Conservation (phyloP, 2,113 vertebrate species). For the Vireo altiloquus region DNA sequence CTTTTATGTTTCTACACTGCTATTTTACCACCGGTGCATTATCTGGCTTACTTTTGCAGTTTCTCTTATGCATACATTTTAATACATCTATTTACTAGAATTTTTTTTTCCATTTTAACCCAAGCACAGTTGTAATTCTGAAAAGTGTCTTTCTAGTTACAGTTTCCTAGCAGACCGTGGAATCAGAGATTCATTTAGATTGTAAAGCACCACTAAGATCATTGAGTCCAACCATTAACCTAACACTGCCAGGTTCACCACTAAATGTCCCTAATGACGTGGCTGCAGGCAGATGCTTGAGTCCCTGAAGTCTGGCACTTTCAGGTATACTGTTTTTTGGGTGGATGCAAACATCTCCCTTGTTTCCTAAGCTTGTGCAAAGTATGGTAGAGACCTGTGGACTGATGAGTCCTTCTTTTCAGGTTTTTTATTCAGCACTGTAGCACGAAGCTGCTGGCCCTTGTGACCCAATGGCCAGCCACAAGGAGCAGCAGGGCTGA, state of each 20-base stretch:
- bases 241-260: background rate
- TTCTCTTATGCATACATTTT: background rate
- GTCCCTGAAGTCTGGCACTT: background rate
- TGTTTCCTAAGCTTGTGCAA: background rate
- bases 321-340: rapidly evolving
- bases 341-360: background rate
- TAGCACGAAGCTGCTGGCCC: rapidly evolving
- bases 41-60: background rate
- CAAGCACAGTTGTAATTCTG: background rate
- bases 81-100: background rate
- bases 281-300: background rate
- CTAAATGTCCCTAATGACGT: background rate
- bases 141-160: background rate
- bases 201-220: background rate
- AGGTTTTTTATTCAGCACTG: background rate
- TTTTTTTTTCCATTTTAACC: background rate
- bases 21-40: background rate
- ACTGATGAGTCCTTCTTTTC: background rate
- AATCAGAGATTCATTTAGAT: background rate
- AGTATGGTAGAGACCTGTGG: background rate
- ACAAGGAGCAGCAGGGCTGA: background rate
- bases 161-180: background rate
- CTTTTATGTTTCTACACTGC: background rate
- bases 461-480: rapidly evolving
- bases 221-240: background rate